phyloP scores from a whole-genome alignment of 1,140 invertebrate genomes.

The Lanistes nyassanus region DNA sequence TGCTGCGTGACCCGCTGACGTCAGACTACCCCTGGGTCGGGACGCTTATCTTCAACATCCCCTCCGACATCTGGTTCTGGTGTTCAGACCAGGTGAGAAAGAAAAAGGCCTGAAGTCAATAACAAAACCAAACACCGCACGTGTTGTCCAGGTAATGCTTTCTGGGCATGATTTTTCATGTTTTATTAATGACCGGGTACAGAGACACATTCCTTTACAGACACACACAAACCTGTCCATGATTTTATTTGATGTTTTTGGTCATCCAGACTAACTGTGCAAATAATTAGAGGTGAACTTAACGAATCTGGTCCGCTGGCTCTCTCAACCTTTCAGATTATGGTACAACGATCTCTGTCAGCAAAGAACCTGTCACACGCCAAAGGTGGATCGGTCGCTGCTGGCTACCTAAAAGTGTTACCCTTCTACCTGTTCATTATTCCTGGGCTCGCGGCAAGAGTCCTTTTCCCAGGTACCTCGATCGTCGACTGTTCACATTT shows the following conservation, averaged over 20 bases:
- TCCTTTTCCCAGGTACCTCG: constrained; percentile 61
- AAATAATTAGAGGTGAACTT: too few relatives aligned
- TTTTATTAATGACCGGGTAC: too few relatives aligned
- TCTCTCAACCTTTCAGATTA: too few relatives aligned
- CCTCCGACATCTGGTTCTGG: constrained; percentile 71
- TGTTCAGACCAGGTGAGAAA: constrained; percentile 70
- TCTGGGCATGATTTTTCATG: too few relatives aligned
- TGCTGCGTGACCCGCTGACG: constrained; percentile 59
- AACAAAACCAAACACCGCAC: too few relatives aligned
- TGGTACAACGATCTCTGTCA: constrained; percentile 69
- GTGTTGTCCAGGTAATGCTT: too few relatives aligned
- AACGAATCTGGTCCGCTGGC: too few relatives aligned
- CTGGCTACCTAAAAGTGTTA: constrained; percentile 69
- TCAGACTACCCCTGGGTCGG: constrained; percentile 70
- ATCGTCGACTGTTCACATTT: neutral
- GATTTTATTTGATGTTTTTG: too few relatives aligned
- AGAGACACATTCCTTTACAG: too few relatives aligned
- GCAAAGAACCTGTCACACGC: constrained; percentile 70
- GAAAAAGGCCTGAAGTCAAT: neutral
- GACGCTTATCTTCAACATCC: constrained; percentile 66
- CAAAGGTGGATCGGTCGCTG: constrained; percentile 69
- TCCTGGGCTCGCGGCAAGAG: constrained; percentile 71
- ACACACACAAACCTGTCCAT: too few relatives aligned
- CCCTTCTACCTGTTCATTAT: constrained; percentile 70
- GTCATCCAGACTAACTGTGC: too few relatives aligned